phyloP scores from a whole-genome alignment of 2,888 invertebrate species.

The Halocaridina rubra region DNA sequence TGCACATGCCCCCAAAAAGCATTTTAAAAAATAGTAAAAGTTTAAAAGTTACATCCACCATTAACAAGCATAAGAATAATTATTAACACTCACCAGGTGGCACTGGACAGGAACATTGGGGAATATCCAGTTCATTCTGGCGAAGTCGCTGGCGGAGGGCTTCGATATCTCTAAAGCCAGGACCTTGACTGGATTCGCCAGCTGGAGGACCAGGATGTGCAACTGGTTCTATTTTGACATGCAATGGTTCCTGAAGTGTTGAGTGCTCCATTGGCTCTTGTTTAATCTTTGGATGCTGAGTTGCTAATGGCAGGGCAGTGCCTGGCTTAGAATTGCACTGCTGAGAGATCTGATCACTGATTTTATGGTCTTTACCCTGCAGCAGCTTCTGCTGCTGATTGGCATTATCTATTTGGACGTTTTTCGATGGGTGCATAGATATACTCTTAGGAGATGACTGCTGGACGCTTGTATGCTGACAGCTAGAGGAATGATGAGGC shows the following conservation, averaged over 20 bases:
- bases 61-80: no score
- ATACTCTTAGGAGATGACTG: neutral
- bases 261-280: neutral
- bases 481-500: constrained; percentile 15
- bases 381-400: neutral
- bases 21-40: no score
- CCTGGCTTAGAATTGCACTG: neutral
- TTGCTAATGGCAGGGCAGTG: neutral
- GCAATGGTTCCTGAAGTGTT: neutral
- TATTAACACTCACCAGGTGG: constrained; percentile 61
- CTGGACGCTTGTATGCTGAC: neutral
- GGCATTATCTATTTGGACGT: neutral
- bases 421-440: neutral
- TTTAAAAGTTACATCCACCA: no score
- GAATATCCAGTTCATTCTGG: constrained; percentile 58
- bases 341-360: neutral
- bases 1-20: no score
- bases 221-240: neutral
- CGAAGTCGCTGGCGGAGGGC: constrained; percentile 51
- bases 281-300: neutral
- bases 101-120: constrained; percentile 53
- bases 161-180: neutral
- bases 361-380: neutral
- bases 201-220: neutral
- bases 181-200: neutral